Evolutionary conservation across 92 coral and sea anemone species (phyloP), one percentile per base, ranked within the genome.

Genomic region (Palythoa grandiflora): DNA sequence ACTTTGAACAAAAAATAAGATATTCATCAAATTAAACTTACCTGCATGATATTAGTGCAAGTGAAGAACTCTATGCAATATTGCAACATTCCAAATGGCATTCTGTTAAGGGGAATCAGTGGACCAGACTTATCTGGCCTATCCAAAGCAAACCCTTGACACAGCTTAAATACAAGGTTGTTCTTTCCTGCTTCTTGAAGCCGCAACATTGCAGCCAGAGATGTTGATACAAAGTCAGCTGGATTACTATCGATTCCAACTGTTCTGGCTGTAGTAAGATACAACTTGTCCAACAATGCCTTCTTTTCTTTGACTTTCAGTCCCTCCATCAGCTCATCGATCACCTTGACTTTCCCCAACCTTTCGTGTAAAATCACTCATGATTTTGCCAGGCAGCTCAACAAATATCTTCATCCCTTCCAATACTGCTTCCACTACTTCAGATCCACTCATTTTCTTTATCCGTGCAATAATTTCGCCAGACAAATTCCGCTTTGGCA

Each of bases 51-150:
- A 81, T 73, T 88, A 13, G 87, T 88, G 75, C 87, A 80, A 14
- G 87, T 88, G 54, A 88, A 83, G 83, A 81, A 73, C 39, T 88
- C 88, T 20, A 81, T 83, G 55, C 88, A 88, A 66, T 88, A 16
- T 2, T 88, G 72, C 60, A 20, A 88, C 11, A 14, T 79, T 36
- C 12, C 87, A 86, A 80, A 88, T 68, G 40, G 90, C 78, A 86
- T 79, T 88, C 40, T 79, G 60, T 54, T 5, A 1, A 78, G 40
- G 15, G 85, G 89, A 2, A 77, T 87, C 1, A 65, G 77, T 20
- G 89, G 77, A 1, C 89, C 66, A 38, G 84, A n/a, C 14, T 68
- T 68, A 38, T 87, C 77, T 38, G 85, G 89, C 47, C 77, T 63
- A 47, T 87, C 89, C 68, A 65, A 3, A 8, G 85, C 85, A 52